Evolutionary conservation across 2,888 invertebrate species (phyloP).

Genomic region (Ganaspis brasiliensis): DNA sequence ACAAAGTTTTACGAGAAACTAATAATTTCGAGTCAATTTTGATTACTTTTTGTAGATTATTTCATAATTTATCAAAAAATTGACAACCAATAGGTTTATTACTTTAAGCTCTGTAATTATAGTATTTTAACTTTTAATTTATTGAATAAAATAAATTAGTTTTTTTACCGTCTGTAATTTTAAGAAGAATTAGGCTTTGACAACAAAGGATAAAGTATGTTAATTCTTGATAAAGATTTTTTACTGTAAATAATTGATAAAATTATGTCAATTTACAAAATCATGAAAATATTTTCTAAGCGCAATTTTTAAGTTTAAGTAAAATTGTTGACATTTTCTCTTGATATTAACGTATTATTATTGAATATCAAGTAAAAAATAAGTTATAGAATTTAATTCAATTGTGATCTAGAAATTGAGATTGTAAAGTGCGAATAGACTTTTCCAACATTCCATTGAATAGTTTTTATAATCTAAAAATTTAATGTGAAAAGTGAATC

Average conservation of each 20-base stretch:
- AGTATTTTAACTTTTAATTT: neutral
- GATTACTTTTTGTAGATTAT: neutral
- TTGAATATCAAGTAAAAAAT: neutral
- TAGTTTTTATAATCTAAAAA: slow-evolving; percentile 3
- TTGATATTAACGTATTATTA: slow-evolving; percentile 8
- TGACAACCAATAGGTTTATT: neutral
- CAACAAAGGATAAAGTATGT: too few relatives aligned
- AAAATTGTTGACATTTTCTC: neutral
- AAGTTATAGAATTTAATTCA: neutral
- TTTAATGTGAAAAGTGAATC: neutral
- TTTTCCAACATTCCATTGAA: slow-evolving; percentile 5
- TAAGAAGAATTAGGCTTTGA: too few relatives aligned
- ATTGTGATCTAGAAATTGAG: neutral
- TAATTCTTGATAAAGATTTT: too few relatives aligned
- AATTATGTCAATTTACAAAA: too few relatives aligned
- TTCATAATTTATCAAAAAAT: neutral
- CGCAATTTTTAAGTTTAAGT: neutral
- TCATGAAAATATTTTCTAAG: neutral
- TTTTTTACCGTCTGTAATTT: neutral
- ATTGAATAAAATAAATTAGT: neutral
- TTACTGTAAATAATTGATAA: neutral
- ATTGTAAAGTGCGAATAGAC: neutral
- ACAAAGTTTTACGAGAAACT: neutral
- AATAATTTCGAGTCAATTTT: neutral
- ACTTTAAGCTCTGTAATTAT: neutral